A percentile compares a stretch with the other conserved stretches of the same genome.
Evolutionary conservation across 2,113 vertebrate species (phyloP).

Genomic region (Pelecanoides urinatrix): DNA sequence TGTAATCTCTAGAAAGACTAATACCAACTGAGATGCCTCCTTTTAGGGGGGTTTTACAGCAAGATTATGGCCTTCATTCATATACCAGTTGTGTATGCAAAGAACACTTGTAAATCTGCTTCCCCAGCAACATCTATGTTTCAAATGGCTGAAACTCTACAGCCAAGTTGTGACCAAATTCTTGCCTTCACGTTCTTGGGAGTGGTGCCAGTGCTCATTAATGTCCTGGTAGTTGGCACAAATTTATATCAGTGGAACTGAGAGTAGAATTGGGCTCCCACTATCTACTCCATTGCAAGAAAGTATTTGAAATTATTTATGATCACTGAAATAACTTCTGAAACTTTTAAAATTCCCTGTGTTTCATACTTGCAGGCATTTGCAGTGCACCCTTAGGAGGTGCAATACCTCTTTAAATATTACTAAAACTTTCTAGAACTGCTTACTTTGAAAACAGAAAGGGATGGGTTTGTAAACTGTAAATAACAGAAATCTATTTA

Average conservation of each 20-base stretch:
- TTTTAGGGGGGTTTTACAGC: not conserved
- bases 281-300: not conserved
- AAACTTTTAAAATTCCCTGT: not conserved
- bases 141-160: not conserved
- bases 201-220: not conserved
- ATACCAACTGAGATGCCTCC: not conserved
- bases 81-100: not conserved
- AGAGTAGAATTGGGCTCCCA: not conserved
- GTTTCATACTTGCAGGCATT: not conserved
- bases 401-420: conserved; percentile 35
- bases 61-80: conserved; percentile 4
- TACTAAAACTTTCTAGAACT: conserved; percentile 52
- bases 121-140: not conserved
- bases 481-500: conserved; percentile 74
- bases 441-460: conserved; percentile 59
- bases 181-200: not conserved
- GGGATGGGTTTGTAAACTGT: conserved; percentile 69
- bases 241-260: not conserved
- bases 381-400: not conserved
- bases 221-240: not conserved
- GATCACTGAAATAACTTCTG: not conserved
- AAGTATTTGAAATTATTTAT: not conserved
- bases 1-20: not conserved
- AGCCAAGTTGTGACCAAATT: not conserved
- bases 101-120: not conserved